Conservation (phyloP, 2,113 vertebrate genomes). For the Alexandromys fortis region DNA sequence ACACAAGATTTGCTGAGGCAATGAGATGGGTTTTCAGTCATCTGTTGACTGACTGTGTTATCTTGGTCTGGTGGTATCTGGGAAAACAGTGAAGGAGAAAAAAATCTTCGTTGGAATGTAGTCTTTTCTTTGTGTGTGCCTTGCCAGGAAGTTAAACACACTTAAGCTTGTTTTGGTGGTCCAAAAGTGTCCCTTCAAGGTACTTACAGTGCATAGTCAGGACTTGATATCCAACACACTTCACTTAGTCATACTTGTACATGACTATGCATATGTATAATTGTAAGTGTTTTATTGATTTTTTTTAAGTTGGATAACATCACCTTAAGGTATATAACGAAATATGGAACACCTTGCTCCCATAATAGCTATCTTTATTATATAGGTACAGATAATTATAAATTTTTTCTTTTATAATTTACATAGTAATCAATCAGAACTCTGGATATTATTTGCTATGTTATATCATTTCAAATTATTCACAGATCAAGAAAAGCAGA, state of each 20-base stretch:
- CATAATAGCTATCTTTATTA: background rate
- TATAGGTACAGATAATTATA: accelerated
- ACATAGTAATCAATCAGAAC: background rate
- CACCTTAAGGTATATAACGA: background rate
- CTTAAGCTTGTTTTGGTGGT: background rate
- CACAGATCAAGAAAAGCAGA: background rate
- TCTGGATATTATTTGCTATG: background rate
- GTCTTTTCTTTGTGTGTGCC: background rate
- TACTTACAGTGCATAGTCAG: background rate
- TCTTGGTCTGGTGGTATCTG: background rate
- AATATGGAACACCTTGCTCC: background rate
- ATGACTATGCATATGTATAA: background rate
- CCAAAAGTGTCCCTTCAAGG: background rate
- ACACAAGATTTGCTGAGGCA: background rate
- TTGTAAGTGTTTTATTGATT: background rate
- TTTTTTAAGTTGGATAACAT: background rate
- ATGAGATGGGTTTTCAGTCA: background rate
- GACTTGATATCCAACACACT: background rate
- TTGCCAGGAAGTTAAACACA: background rate
- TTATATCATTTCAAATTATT: background rate
- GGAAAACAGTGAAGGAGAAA: background rate
- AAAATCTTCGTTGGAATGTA: background rate
- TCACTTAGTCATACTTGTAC: background rate
- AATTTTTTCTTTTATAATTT: constrained; percentile 14
- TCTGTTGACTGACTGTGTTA: background rate